Evolutionary conservation across 2,797 vertebrate genomes (phyloP).

Genomic region (Sebastes diploproa): DNA sequence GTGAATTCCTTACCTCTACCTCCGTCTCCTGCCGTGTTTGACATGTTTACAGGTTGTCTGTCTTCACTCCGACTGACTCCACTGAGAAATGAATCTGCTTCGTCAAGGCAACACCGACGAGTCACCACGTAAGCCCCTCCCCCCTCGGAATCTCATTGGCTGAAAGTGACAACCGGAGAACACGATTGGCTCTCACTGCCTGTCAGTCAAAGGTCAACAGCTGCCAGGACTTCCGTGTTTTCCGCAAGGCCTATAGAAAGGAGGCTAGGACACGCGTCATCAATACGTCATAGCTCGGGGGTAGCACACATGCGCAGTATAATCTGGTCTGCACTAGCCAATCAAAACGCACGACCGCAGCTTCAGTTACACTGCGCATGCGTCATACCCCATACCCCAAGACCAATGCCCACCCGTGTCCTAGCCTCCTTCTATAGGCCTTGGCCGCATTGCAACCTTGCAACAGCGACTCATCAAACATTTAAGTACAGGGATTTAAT

Average conservation of each 20-base stretch:
- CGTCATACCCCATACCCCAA: too few relatives aligned
- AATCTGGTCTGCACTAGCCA: too few relatives aligned
- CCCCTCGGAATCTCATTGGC: constrained; percentile 43
- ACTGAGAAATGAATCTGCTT: constrained; percentile 3
- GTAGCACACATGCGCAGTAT: too few relatives aligned
- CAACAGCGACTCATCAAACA: background rate
- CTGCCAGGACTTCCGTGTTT: constrained; percentile 41
- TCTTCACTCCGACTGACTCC: background rate
- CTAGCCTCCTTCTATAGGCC: too few relatives aligned
- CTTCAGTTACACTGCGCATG: too few relatives aligned
- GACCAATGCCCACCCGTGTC: too few relatives aligned
- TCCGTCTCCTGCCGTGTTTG: background rate
- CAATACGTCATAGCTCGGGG: too few relatives aligned
- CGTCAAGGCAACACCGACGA: background rate
- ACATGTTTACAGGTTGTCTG: constrained; percentile 11
- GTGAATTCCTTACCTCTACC: constrained; percentile 48
- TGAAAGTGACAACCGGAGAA: background rate
- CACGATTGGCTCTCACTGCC: constrained; percentile 10
- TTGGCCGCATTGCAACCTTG: background rate
- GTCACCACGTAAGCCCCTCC: background rate
- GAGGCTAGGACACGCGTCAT: accelerated
- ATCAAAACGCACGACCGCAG: too few relatives aligned
- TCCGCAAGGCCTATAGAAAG: too few relatives aligned
- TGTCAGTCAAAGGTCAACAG: constrained; percentile 8
- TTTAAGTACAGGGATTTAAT: background rate